Base-by-base conservation (phyloP, 2,888 invertebrate species). In the Aelia acuminata region DNA sequence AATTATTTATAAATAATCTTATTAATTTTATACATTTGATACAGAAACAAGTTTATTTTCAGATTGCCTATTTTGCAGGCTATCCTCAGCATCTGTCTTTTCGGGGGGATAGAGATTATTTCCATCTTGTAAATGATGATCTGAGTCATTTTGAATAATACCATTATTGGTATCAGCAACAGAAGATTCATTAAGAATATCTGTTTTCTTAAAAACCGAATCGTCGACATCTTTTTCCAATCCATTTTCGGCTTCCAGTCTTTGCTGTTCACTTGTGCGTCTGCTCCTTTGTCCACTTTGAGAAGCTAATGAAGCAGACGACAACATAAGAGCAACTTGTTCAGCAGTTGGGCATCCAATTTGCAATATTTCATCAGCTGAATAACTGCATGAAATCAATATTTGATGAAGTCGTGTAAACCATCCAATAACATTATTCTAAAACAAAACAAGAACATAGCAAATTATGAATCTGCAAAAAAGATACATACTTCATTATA, bases 291-390 rank as follows among this genome's bases (percentile, higher is more conserved):
- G 80, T n/a, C 50, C 87, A 22, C 88, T 86, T 75, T 89, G 89
- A 35, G 63, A 84, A 53, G 89, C 47, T 15, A 96, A 93, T 89
- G 96, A 96, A 1, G 96, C 95, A 2, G 97, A 97, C 18, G 97
- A 97, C 89, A 98, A 94, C 91, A 97, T 94, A 63, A 97, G 95
- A n/a, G 97, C 96, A 20, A 99, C 95, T 93, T 99, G 99, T 92
- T 99, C 99, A 3, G 97, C 96, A 3, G 98, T 95, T 0, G 99
- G 99, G 91, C 98, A 98, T 18, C 96, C 97, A 8, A 98, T 96
- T 87, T 98, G 95, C 88, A 96, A 93, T 88, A 94, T 94, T 91
- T 97, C 97, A 91, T 99, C 98, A 49, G 95, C 94, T 0, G 95
- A 94, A 92, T 98, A 99, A 87, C 96, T 95, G 48, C 95, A 95